Evolutionary conservation across 2,113 vertebrate genomes (phyloP).

Genomic region (Dendrocopos noguchii): DNA sequence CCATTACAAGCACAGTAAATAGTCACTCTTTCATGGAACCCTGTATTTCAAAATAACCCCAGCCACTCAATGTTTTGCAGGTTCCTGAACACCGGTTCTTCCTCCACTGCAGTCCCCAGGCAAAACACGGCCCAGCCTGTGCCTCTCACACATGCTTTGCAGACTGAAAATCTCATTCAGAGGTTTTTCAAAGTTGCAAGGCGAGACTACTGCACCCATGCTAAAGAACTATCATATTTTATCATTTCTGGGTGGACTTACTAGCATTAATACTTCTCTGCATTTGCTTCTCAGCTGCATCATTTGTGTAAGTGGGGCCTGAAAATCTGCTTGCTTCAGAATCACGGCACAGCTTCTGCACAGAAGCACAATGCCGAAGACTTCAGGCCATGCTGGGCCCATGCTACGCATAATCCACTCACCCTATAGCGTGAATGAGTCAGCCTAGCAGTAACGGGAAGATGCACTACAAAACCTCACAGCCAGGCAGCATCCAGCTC

Average conservation of each 20-base stretch:
- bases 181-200: neutral
- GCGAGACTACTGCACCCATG: neutral
- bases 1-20: neutral
- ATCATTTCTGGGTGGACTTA: neutral
- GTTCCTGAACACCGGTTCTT: neutral
- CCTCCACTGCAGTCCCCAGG: neutral
- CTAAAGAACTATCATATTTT: neutral
- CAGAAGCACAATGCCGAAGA: neutral
- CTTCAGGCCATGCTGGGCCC: neutral
- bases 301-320: neutral
- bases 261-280: neutral
- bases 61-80: neutral
- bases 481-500: slow-evolving; percentile 11
- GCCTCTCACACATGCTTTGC: neutral
- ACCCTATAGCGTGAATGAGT: rapidly evolving
- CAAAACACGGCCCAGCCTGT: neutral
- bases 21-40: neutral
- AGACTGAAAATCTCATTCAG: neutral
- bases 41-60: neutral
- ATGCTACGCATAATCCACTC: rapidly evolving
- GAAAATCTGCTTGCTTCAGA: neutral
- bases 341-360: neutral
- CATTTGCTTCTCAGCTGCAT: neutral
- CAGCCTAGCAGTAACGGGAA: neutral
- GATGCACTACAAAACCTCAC: neutral